phyloP scores from a whole-genome alignment of 2,113 vertebrate species.

The Colistium nudipinnis region DNA sequence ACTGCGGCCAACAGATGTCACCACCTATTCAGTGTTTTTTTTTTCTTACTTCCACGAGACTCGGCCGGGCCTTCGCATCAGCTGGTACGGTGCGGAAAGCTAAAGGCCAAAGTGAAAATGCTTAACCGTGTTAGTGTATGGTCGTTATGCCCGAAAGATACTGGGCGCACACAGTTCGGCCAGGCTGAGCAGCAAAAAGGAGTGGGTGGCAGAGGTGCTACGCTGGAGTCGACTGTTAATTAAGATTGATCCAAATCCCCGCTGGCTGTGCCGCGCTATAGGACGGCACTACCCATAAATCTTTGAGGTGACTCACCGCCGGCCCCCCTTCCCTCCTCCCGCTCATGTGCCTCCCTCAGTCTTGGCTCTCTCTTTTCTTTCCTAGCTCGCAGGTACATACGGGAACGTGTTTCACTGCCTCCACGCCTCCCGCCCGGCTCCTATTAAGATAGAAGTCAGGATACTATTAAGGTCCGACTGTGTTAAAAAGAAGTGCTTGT shows the following conservation, averaged over 20 bases:
- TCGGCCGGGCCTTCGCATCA: background rate
- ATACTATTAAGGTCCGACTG: background rate
- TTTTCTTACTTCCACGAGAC: background rate
- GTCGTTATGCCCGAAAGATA: conserved; percentile 30
- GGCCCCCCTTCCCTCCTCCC: conserved; percentile 10
- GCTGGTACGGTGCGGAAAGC: conserved; percentile 4
- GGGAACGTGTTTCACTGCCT: background rate
- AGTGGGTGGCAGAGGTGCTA: conserved; percentile 31
- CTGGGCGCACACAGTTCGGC: conserved; percentile 13
- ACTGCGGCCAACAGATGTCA: background rate
- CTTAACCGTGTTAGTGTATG: conserved; percentile 16
- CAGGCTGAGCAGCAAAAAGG: conserved; percentile 15
- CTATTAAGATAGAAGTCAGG: background rate
- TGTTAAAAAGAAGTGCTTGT: background rate
- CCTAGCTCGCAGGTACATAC: background rate
- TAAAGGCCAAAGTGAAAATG: conserved; percentile 7
- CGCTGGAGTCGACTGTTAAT: conserved; percentile 55
- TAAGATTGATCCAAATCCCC: conserved; percentile 60
- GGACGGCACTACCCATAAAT: conserved; percentile 57
- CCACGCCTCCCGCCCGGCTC: background rate
- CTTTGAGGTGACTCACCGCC: conserved; percentile 41
- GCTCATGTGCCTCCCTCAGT: conserved; percentile 5
- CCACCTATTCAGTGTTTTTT: background rate
- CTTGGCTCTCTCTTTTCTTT: background rate
- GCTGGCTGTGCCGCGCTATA: conserved; percentile 27